Percentiles rank a stretch among this genome's conserved stretches.
Conservation (phyloP, 2,113 vertebrate genomes). For the Piaya cayana region DNA sequence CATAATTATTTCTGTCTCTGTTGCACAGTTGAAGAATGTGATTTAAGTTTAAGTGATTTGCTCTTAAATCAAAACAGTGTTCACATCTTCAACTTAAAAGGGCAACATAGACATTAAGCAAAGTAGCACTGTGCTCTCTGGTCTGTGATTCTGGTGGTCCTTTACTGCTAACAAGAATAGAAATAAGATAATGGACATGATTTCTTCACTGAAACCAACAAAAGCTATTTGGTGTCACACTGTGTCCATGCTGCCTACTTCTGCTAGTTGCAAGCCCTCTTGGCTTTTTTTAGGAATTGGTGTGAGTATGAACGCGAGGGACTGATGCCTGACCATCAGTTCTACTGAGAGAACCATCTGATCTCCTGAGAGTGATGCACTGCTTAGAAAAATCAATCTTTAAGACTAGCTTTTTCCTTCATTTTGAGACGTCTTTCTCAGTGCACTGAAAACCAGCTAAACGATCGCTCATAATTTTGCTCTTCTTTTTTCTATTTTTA, state of each 20-base stretch:
- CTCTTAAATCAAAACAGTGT: neutral
- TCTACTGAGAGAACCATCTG: neutral
- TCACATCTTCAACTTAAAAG: neutral
- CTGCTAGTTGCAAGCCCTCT: neutral
- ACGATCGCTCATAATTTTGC: slow-evolving; percentile 19
- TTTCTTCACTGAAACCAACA: neutral
- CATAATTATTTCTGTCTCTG: neutral
- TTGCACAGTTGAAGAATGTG: neutral
- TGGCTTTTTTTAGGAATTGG: neutral
- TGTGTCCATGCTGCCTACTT: neutral
- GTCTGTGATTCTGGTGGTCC: neutral
- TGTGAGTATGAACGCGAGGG: accelerated
- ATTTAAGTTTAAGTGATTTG: neutral
- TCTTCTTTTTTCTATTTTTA: slow-evolving; percentile 42
- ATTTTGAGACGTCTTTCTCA: neutral
- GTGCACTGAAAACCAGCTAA: neutral
- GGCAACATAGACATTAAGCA: neutral
- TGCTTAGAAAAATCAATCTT: neutral
- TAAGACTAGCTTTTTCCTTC: neutral
- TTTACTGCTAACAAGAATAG: neutral
- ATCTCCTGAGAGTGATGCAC: neutral
- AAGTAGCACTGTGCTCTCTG: neutral
- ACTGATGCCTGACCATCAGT: neutral
- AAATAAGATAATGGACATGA: neutral
- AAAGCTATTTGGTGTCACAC: neutral